A percentile compares a stretch with the other conserved stretches of the same genome.
These are phyloP conservation scores for Lasioglossum figueresi DNA, from an alignment of 2,888 invertebrate genomes.

Conservation along the genomic window DNA sequence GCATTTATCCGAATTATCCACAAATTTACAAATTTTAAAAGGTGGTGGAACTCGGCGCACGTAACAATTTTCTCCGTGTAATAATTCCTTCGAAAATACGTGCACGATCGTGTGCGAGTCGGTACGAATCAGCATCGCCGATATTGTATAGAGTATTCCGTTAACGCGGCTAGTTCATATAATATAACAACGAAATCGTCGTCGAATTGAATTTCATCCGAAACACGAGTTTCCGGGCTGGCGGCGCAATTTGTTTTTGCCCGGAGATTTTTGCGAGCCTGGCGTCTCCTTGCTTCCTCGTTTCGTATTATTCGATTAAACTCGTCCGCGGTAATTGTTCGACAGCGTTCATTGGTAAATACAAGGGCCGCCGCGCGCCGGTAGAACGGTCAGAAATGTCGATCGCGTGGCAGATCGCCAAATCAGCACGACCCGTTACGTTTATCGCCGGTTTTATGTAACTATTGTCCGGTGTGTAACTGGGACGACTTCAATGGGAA, in stretches of 20 bases:
- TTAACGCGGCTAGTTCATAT: background rate
- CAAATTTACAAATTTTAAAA: background rate
- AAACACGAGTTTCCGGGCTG: background rate
- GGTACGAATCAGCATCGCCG: background rate
- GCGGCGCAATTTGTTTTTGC: background rate
- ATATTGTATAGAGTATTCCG: background rate
- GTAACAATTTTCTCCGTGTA: background rate
- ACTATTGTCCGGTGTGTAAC: constrained; percentile 38
- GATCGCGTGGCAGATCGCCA: constrained; percentile 51
- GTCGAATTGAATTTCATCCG: background rate
- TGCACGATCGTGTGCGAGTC: background rate
- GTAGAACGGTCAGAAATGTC: constrained; percentile 18
- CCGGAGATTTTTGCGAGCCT: background rate
- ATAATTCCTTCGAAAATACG: background rate
- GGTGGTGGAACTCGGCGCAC: background rate
- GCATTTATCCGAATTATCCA: background rate
- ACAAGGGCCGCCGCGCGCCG: background rate
- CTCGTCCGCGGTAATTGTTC: constrained; percentile 40
- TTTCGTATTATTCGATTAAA: constrained; percentile 37
- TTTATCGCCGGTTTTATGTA: constrained; percentile 52
- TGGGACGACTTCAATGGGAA: constrained; percentile 44
- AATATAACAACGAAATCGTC: background rate
- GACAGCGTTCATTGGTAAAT: constrained; percentile 43
- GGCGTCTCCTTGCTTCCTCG: background rate
- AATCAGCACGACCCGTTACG: constrained; percentile 42